Evolutionary conservation across 2,797 vertebrate species (phyloP).

Genomic region (Enteromius afrohamiltoni): DNA sequence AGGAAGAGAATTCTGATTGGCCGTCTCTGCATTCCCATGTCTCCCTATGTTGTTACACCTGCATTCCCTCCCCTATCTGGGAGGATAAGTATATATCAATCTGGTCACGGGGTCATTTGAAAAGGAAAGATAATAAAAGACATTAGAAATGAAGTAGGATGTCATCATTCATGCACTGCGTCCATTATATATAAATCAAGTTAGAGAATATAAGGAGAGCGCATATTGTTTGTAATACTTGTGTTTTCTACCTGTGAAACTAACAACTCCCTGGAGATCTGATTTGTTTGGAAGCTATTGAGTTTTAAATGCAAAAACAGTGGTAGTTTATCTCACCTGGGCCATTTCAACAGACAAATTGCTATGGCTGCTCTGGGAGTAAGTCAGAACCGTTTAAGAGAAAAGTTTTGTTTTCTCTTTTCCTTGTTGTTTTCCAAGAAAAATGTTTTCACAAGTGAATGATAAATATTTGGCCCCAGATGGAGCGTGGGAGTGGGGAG

Average conservation of each 20-base stretch:
- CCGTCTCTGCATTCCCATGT: constrained; percentile 52
- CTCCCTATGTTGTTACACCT: constrained; percentile 75
- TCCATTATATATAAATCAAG: constrained; percentile 17
- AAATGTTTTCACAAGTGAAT: constrained; percentile 74
- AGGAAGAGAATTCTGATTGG: constrained; percentile 67
- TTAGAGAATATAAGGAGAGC: neutral
- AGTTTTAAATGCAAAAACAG: constrained; percentile 56
- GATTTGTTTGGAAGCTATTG: constrained; percentile 32
- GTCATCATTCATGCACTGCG: neutral
- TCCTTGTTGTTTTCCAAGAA: constrained; percentile 64
- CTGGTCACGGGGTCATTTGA: constrained; percentile 28
- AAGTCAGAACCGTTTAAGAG: constrained; percentile 8
- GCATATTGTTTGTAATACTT: constrained; percentile 8
- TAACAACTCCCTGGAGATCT: constrained; percentile 30
- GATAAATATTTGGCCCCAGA: constrained; percentile 73
- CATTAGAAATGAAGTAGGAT: constrained; percentile 6
- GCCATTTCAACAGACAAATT: constrained; percentile 61
- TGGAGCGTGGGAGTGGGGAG: constrained; percentile 65
- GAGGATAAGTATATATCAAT: constrained; percentile 37
- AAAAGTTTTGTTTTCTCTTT: constrained; percentile 36
- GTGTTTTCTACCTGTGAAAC: constrained; percentile 13
- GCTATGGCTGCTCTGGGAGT: constrained; percentile 57
- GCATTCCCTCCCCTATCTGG: constrained; percentile 61
- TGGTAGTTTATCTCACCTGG: constrained; percentile 60
- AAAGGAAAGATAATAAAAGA: constrained; percentile 12